phyloP scores from a whole-genome alignment of 2,113 vertebrate genomes.

The Camelus dromedarius region DNA sequence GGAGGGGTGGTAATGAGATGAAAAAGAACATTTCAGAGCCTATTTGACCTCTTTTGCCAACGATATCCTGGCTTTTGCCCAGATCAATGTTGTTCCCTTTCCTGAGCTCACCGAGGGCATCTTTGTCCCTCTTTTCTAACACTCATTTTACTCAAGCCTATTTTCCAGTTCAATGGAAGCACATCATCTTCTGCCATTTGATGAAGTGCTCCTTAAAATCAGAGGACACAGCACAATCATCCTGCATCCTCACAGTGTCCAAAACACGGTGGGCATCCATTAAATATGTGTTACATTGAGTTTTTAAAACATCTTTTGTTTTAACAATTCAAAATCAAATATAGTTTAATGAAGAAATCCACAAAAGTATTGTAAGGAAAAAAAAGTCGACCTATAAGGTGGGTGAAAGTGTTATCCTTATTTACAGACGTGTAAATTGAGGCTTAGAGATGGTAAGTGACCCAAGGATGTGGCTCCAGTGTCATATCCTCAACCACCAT shows the following conservation, averaged over 20 bases:
- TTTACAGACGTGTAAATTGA: not conserved
- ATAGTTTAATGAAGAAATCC: not conserved
- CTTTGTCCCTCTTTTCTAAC: not conserved
- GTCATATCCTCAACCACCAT: not conserved
- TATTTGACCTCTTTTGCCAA: not conserved
- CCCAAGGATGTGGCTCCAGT: not conserved
- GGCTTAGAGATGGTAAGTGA: not conserved
- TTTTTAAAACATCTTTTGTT: not conserved
- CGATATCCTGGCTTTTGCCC: not conserved
- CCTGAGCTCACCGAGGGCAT: not conserved
- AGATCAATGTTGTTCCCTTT: not conserved
- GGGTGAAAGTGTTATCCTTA: not conserved
- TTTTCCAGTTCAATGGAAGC: not conserved
- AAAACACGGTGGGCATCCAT: not conserved
- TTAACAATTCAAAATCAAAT: not conserved
- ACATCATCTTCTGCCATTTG: not conserved
- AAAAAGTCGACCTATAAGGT: not conserved
- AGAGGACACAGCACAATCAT: not conserved
- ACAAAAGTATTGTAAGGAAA: not conserved
- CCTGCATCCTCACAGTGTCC: not conserved
- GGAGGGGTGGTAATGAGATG: not conserved
- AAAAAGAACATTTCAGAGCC: conserved; percentile 17
- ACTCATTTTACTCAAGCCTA: not conserved
- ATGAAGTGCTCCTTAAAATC: not conserved
- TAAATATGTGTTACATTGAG: not conserved